Base-by-base conservation (phyloP, 2,113 vertebrate species). In the Paralichthys olivaceus region DNA sequence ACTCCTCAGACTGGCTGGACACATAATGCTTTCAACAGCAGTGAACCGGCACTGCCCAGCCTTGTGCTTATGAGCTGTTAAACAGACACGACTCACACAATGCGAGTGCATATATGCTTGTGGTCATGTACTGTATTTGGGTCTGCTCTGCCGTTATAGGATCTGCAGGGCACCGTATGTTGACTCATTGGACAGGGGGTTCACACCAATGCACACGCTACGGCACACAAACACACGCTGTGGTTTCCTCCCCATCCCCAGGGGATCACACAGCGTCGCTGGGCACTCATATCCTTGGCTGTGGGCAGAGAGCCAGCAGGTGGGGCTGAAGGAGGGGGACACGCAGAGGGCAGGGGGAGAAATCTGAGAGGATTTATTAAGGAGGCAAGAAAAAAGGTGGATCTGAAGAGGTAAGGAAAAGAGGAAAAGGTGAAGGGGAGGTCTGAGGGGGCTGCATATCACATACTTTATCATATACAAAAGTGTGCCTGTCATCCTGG, bases 401-500 rank as follows among this genome's bases (percentile, higher is more conserved):
- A 80, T 69, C 71, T 75, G 78, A 84, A 28, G 73, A 77, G 43
- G 74, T 23, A 64, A 54, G 17, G 64, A 49, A 63, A 54, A 70
- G 54, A 57, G 67, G 80, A 82, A 81, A 76, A 75, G 75, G 70
- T 75, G 77, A 51, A 69, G 32, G 43, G 64, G 66, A 68, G 82
- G 80, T 75, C 59, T 47, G 74, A 56, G 54, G 74, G 59, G 87
- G 79, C 83, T 79, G 76, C 37, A 56, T 91, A 91, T 92, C 91
- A 92, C 91, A 34, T 90, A 90, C 77, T 91, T 88, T 82, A 92
- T 92, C 90, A 91, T 91, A 89, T 78, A 92, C 91, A 90, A 80
- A 84, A 81, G 75, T 65, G 85, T 70, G 87, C 67, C 89, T 85
- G 85, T 86, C 91, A 75, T 79, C 56, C 71, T 8, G 59, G 62